phyloP scores from a whole-genome alignment of 92 coral and sea anemone species.

The Montipora capitata region DNA sequence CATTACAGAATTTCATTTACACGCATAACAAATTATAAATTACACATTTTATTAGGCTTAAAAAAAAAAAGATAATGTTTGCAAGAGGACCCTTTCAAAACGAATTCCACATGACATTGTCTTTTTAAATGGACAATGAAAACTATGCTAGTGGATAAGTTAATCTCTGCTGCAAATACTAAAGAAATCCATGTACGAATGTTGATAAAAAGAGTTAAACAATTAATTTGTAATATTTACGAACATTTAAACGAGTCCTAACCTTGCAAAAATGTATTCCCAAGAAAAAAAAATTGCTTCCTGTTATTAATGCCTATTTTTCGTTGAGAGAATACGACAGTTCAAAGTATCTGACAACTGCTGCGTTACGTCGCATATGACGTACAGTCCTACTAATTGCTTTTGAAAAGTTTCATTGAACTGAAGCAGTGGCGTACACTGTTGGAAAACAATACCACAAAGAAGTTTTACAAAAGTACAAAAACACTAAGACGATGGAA shows the following conservation, averaged over 20 bases:
- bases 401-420: background rate
- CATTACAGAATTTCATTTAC: no score
- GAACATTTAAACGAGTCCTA: no score
- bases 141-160: background rate
- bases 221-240: no score
- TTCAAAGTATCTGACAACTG: no score
- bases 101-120: background rate
- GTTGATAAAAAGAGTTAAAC: background rate
- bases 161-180: constrained; percentile 16
- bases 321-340: no score
- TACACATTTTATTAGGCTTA: no score
- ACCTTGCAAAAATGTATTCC: no score
- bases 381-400: background rate
- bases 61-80: constrained; percentile 17
- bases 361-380: no score
- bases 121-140: background rate
- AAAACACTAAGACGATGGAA: background rate
- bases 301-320: no score
- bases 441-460: constrained; percentile 1
- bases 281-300: no score
- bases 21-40: no score
- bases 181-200: background rate
- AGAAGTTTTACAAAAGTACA: background rate
- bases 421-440: background rate
- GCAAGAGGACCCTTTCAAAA: constrained; percentile 16